Evolutionary conservation across 1,140 invertebrate species (phyloP), one percentile per base, ranked within the genome.

Genomic region (Neelides sp.): DNA sequence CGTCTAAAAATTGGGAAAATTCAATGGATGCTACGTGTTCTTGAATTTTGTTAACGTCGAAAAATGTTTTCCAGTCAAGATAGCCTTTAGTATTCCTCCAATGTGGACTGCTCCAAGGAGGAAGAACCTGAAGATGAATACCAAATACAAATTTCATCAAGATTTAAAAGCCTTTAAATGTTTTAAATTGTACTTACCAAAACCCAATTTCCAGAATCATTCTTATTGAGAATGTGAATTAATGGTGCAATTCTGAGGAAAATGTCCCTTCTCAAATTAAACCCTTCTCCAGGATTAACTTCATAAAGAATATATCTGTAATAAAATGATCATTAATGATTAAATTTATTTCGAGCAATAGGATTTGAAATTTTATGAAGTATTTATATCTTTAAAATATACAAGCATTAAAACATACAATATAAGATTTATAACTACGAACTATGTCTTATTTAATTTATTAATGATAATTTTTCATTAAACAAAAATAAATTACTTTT

Each of bases 191-290:
- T 23, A 55, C 61, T 64, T 48, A 77, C 75, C 47, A 78, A 61
- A 41, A 69, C 67, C 73, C 75, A 77, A 8, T 68, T 62, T 17
- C 64, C 60, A 32, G 67, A 55, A 12, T 72, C 70, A 65, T 70
- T 62, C 51, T 72, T 64, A 63, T 71, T 71, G 53, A 87, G 69
- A 52, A 75, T 73, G 62, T 75, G 72, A 1, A 87, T 71, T 59
- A 94, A 78, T 44, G 83, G 79, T 12, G 92, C 88, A 60, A 95
- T 73, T 62, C 94, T 73, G 69, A 97, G 79, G 61, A 92, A 97
- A 8, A 98, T 93, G 75, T 98, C 94, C 53, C 93, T 72, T 42
- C 92, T 71, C 50, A 98, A 72, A 73, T 98, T 98, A 64, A 98
- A 98, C 0, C 94, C 94, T 75, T 98, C 93, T 1, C 83, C 79